Conservation (phyloP, 2,888 invertebrate species). For the Arctia plantaginis region DNA sequence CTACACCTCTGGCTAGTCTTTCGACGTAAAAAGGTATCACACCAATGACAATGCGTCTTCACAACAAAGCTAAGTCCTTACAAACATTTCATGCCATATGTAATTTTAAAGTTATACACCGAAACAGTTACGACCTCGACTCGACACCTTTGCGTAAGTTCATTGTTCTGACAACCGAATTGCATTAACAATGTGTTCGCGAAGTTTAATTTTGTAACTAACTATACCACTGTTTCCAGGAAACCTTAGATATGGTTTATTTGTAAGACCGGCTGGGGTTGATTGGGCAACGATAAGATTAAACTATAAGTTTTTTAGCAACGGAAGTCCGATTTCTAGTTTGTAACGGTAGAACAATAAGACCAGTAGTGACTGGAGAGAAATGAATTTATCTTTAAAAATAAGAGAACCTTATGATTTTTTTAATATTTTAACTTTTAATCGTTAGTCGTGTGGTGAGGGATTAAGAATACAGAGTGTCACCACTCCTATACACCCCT, state of each 20-base stretch:
- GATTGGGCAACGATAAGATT: slow-evolving; percentile 32
- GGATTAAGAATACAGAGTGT: no score
- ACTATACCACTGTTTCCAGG: slow-evolving; percentile 59
- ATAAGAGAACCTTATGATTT: no score
- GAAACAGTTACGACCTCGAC: slow-evolving; percentile 38
- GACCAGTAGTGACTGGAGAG: not conserved
- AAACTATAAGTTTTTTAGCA: not conserved
- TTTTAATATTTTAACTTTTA: no score
- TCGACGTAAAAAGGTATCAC: not conserved
- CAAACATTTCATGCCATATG: not conserved
- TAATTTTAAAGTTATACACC: not conserved
- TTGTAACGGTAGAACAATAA: slow-evolving; percentile 6
- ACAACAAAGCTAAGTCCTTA: not conserved
- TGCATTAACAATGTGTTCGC: slow-evolving; percentile 45
- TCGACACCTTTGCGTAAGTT: slow-evolving; percentile 46
- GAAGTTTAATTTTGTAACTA: slow-evolving; percentile 49
- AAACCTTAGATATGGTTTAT: slow-evolving; percentile 46
- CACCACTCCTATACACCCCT: no score
- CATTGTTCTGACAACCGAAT: slow-evolving; percentile 56
- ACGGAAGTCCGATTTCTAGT: not conserved
- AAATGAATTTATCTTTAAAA: not conserved
- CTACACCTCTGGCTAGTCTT: not conserved
- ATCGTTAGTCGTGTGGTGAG: no score
- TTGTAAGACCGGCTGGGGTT: slow-evolving; percentile 33
- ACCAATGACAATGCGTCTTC: not conserved